Evolutionary conservation across 1,140 invertebrate species (phyloP), one percentile per base, ranked within the genome.

Genomic region (Magallana angulata): DNA sequence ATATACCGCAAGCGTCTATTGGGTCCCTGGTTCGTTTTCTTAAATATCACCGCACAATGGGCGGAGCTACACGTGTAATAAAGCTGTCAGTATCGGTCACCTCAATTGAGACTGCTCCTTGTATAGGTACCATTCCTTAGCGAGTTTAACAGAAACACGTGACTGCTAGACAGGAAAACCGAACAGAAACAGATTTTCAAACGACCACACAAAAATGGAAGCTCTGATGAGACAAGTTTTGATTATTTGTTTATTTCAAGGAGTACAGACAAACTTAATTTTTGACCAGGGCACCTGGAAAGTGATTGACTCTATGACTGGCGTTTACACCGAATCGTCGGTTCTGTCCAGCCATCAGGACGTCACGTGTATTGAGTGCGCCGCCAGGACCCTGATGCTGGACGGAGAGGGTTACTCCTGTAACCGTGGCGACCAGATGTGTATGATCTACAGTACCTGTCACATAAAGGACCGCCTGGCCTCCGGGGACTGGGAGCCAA

Each of bases 381-480:
- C 68, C 9, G 0, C 36, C 0, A 36, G 24, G 24, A 76, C 68
- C 24, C 24, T 12, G 8, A 30, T 76, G 24, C 8, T 76, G 24
- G 7, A 76, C 68, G 68, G 24, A 76, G 14, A 36, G 36, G 18
- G 24, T 36, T 76, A 30, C 24, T 76, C 68, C 12, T 76, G 68
- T 76, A 18, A 76, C 24, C 68, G 36, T 36, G 68, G 24, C 8
- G 36, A 76, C 24, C 24, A 30, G 30, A 30, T 12, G 68, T 76
- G 68, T 76, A 30, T 76, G 68, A 76, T 76, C 36, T 36, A 76
- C 68, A 76, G 68, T 30, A 36, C 24, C 14, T 76, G 68, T 76
- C 68, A 76, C 24, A 30, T 76, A 0, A 36, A 30, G 7, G 36
- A 30, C 24, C 68, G 6, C 11, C 24, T 30, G 7, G 3, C 24